Evolutionary conservation across 2,888 invertebrate genomes (phyloP).

Genomic region (Argynnis bischoffii): DNA sequence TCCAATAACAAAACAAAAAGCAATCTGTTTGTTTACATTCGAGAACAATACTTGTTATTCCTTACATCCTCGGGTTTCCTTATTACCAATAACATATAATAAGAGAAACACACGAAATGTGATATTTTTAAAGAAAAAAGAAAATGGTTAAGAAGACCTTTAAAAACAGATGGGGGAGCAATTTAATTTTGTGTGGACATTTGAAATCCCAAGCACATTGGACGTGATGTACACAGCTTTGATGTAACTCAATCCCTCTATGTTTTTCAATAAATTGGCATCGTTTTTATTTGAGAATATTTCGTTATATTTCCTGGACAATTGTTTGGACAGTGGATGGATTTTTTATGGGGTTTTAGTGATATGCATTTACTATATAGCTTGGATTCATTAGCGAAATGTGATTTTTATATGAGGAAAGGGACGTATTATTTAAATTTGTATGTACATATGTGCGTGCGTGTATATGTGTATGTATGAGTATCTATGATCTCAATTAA

Average conservation of each 20-base stretch:
- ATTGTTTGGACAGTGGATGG: slow-evolving; percentile 5
- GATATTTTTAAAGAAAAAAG: slow-evolving; percentile 67
- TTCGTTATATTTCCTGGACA: slow-evolving; percentile 3
- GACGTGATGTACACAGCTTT: slow-evolving; percentile 64
- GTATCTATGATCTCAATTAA: too few species aligned
- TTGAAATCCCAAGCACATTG: slow-evolving; percentile 78
- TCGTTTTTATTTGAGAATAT: slow-evolving; percentile 47
- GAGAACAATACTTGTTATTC: slow-evolving; percentile 41
- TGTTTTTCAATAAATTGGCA: slow-evolving; percentile 58
- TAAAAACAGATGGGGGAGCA: slow-evolving; percentile 68
- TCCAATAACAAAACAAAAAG: slow-evolving; percentile 25
- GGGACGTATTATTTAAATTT: too few species aligned
- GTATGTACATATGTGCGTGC: too few species aligned
- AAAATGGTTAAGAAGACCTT: slow-evolving; percentile 74
- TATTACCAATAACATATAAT: slow-evolving; percentile 68
- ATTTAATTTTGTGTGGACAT: slow-evolving; percentile 76
- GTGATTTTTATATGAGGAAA: too few species aligned
- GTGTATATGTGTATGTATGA: too few species aligned
- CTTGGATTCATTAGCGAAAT: too few species aligned
- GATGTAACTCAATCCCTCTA: slow-evolving; percentile 69
- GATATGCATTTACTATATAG: not conserved
- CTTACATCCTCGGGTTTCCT: slow-evolving; percentile 62
- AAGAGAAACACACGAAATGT: slow-evolving; percentile 60
- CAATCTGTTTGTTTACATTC: slow-evolving; percentile 22
- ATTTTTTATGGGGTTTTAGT: not conserved